Evolutionary conservation across 2,888 invertebrate species (phyloP).

Genomic region (Drosophila lutescens): DNA sequence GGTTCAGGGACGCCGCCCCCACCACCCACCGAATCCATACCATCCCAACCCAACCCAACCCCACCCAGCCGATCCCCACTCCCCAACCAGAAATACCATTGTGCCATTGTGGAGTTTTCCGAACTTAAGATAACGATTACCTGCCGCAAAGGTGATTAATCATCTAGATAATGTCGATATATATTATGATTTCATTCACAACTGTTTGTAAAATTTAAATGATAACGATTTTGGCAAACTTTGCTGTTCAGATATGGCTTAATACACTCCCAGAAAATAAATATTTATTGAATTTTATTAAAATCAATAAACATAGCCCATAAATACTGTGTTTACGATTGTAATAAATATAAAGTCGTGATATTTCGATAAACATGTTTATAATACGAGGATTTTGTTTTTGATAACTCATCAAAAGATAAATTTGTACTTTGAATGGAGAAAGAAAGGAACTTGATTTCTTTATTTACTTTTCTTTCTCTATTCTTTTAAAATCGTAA

Average conservation of each 20-base stretch:
- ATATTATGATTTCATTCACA: conserved; percentile 25
- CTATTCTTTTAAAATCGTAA: no score
- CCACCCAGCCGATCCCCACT: conserved; percentile 12
- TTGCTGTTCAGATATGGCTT: neutral
- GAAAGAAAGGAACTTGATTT: no score
- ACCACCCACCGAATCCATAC: conserved; percentile 5
- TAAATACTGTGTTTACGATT: neutral
- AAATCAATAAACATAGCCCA: conserved; percentile 2
- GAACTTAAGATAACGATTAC: conserved; percentile 15
- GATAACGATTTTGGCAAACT: conserved; percentile 6
- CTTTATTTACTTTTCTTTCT: no score
- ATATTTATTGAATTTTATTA: neutral
- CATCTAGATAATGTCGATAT: conserved; percentile 16
- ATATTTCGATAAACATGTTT: conserved; percentile 1
- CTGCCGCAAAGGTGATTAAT: conserved; percentile 22
- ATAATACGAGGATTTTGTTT: neutral
- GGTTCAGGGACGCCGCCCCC: conserved; percentile 62
- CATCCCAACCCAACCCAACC: neutral
- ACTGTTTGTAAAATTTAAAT: conserved; percentile 13
- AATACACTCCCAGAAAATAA: neutral
- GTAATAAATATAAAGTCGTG: conserved; percentile 1
- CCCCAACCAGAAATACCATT: conserved; percentile 13
- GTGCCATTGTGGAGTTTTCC: conserved; percentile 10
- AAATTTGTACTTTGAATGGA: no score
- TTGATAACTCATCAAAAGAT: neutral